phyloP scores from a whole-genome alignment of 2,113 vertebrate species.

The Ia io region DNA sequence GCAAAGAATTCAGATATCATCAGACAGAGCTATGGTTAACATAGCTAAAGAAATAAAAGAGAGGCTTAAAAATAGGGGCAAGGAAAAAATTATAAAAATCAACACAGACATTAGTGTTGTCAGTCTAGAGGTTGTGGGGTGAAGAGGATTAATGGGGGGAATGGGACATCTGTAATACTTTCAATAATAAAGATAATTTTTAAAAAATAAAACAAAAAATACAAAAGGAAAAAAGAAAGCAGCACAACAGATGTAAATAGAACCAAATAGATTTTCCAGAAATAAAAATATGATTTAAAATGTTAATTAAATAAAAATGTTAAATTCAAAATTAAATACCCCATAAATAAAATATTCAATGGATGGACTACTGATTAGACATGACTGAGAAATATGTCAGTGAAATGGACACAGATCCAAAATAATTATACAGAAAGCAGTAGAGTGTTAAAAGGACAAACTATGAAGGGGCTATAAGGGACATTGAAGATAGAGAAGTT shows the following conservation, averaged over 20 bases:
- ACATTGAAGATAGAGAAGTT: neutral
- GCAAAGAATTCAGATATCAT: neutral
- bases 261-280: neutral
- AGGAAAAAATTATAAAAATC: neutral
- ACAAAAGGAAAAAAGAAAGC: neutral
- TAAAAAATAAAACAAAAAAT: too few relatives aligned
- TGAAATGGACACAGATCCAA: neutral
- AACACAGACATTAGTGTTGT: neutral
- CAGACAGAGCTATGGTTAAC: neutral
- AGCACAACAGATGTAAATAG: neutral
- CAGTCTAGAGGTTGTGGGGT: too few relatives aligned
- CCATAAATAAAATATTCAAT: slow-evolving; percentile 15
- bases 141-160: too few relatives aligned
- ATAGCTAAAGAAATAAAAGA: neutral
- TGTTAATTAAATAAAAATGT: neutral
- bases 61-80: neutral
- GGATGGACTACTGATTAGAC: neutral
- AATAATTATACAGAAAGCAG: neutral
- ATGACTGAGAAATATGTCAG: neutral
- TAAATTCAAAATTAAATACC: neutral
- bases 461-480: neutral
- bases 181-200: too few relatives aligned
- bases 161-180: too few relatives aligned
- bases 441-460: neutral
- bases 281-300: neutral